These are phyloP conservation scores for Operophtera brumata DNA, from an alignment of 2,888 invertebrate genomes.

Conservation along the genomic window DNA sequence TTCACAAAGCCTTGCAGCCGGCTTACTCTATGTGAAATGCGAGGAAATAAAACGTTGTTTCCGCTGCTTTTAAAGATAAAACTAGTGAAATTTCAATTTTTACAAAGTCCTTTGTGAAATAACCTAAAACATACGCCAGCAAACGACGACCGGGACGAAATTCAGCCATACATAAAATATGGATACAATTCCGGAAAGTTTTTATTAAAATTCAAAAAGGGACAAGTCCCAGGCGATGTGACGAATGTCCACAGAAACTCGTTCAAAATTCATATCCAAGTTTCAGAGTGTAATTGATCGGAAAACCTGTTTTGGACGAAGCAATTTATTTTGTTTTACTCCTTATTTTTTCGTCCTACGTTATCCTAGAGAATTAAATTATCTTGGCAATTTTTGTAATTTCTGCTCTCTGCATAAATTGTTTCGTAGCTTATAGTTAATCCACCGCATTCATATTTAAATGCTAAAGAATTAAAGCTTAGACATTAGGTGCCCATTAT, in stretches of 20 bases:
- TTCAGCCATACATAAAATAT: conserved; percentile 33
- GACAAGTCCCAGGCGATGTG: conserved; percentile 31
- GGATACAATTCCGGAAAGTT: conserved; percentile 32
- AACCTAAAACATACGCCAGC: conserved; percentile 15
- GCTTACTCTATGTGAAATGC: background rate
- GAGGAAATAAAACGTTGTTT: background rate
- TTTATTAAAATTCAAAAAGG: conserved; percentile 36
- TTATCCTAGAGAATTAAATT: background rate
- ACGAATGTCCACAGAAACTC: conserved; percentile 29
- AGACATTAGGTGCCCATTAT: no score
- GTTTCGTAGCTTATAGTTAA: no score
- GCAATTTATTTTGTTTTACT: conserved; percentile 16
- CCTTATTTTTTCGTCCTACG: background rate
- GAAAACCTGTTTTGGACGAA: conserved; percentile 29
- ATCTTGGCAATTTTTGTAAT: no score
- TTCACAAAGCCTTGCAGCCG: background rate
- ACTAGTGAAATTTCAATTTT: conserved; percentile 10
- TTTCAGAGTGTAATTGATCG: conserved; percentile 40
- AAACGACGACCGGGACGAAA: conserved; percentile 16
- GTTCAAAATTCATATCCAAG: conserved; percentile 33
- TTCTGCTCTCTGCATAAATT: no score
- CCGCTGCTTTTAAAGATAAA: conserved; percentile 10
- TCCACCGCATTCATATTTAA: no score
- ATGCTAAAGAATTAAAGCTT: no score
- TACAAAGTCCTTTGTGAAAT: conserved; percentile 2